Evolutionary conservation across 2,113 vertebrate genomes (phyloP).

Genomic region (Casuarius casuarius): DNA sequence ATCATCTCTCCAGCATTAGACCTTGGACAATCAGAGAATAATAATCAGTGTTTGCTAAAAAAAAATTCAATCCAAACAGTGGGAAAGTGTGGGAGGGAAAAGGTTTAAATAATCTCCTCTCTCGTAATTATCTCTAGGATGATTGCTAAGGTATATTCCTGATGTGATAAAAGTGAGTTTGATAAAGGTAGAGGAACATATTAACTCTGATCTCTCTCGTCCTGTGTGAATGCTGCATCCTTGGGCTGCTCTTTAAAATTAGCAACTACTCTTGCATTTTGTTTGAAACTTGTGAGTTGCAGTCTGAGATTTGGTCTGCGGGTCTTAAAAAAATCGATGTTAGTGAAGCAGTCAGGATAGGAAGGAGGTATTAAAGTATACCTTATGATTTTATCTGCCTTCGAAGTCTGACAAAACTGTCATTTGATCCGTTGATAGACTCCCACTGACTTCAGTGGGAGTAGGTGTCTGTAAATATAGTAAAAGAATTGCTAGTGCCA

Average conservation of each 20-base stretch:
- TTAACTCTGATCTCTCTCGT: not conserved
- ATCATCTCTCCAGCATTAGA: not conserved
- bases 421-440: not conserved
- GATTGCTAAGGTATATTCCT: not conserved
- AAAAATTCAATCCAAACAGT: not conserved
- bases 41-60: slow-evolving; percentile 8
- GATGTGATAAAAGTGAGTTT: not conserved
- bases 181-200: not conserved
- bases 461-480: not conserved
- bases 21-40: not conserved
- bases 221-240: not conserved
- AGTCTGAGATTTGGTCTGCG: not conserved
- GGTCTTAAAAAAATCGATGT: not conserved
- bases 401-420: not conserved
- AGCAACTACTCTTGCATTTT: not conserved
- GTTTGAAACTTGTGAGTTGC: not conserved
- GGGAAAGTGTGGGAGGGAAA: not conserved
- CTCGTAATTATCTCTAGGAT: not conserved
- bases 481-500: not conserved
- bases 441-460: not conserved
- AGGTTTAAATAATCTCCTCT: not conserved
- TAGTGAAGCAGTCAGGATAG: not conserved
- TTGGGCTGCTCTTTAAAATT: not conserved
- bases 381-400: not conserved
- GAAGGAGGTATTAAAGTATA: not conserved